Evolutionary conservation across 1,140 invertebrate genomes (phyloP).

Genomic region (Arctopsyche grandis): DNA sequence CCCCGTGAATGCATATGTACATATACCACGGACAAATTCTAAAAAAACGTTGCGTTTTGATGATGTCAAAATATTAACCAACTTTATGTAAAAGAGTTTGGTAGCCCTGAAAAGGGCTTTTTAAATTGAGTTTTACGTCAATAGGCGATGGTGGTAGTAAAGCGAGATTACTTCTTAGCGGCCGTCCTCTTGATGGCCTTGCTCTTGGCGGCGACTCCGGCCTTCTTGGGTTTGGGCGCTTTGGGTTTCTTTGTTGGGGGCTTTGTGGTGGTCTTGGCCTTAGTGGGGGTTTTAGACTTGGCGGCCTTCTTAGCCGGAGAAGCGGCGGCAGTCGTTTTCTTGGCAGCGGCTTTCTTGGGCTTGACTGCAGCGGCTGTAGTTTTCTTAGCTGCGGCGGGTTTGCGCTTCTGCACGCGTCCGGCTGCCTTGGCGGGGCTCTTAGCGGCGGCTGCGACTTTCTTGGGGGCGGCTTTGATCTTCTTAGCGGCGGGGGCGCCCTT

Average conservation of each 20-base stretch:
- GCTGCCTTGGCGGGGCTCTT: not conserved
- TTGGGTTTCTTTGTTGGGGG: constrained; percentile 50
- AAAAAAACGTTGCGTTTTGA: too few species aligned
- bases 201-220: constrained; percentile 42
- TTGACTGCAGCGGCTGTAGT: constrained; percentile 33
- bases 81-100: not conserved
- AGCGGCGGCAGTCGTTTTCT: too few species aligned
- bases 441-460: constrained; percentile 14
- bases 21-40: too few species aligned
- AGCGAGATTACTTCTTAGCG: constrained; percentile 21
- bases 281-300: too few species aligned
- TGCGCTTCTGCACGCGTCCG: not conserved
- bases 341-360: constrained; percentile 42
- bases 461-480: constrained; percentile 30
- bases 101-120: constrained; percentile 50
- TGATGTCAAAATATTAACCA: not conserved
- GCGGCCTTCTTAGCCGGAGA: too few species aligned
- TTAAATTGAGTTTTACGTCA: constrained; percentile 23
- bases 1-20: not conserved
- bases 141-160: not conserved
- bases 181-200: constrained; percentile 28
- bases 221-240: constrained; percentile 51
- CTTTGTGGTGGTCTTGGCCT: too few species aligned
- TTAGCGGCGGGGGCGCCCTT: not conserved
- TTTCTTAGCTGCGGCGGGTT: constrained; percentile 27